These are phyloP conservation scores for Zygogramma bicolorata DNA, from an alignment of 2,888 invertebrate species.

Conservation along the genomic window DNA sequence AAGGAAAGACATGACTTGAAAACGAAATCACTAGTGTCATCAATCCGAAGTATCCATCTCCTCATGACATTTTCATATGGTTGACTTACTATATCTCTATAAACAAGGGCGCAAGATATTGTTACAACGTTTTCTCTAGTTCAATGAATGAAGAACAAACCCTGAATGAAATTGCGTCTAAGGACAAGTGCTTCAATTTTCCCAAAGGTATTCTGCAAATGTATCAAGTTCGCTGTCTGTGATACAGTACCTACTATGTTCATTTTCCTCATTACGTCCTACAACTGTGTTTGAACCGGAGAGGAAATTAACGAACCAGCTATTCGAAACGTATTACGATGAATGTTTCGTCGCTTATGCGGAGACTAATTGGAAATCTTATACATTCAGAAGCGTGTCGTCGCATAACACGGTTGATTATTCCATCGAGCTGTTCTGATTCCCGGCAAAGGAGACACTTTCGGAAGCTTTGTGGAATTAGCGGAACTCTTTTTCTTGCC, in stretches of 20 bases:
- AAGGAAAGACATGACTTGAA: too few relatives aligned
- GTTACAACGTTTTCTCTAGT: too few relatives aligned
- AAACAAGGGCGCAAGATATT: too few relatives aligned
- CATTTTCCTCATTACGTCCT: background rate
- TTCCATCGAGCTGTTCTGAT: background rate
- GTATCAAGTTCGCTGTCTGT: background rate
- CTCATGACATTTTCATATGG: too few relatives aligned
- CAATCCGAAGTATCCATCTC: too few relatives aligned
- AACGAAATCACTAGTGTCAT: too few relatives aligned
- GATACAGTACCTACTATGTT: background rate
- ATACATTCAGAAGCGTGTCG: background rate
- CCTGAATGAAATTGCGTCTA: background rate
- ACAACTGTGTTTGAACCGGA: background rate
- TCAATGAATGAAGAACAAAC: too few relatives aligned
- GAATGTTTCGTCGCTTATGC: background rate
- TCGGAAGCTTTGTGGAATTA: background rate
- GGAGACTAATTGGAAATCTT: background rate
- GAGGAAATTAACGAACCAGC: background rate
- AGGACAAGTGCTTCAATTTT: background rate
- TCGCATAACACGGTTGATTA: background rate
- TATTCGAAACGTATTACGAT: background rate
- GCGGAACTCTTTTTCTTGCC: background rate
- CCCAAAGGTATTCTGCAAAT: background rate
- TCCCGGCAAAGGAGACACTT: background rate
- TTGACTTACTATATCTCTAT: too few relatives aligned